A percentile compares a stretch with the other conserved stretches of the same genome.
phyloP scores from a whole-genome alignment of 2,113 vertebrate species.

The Verasper variegatus region DNA sequence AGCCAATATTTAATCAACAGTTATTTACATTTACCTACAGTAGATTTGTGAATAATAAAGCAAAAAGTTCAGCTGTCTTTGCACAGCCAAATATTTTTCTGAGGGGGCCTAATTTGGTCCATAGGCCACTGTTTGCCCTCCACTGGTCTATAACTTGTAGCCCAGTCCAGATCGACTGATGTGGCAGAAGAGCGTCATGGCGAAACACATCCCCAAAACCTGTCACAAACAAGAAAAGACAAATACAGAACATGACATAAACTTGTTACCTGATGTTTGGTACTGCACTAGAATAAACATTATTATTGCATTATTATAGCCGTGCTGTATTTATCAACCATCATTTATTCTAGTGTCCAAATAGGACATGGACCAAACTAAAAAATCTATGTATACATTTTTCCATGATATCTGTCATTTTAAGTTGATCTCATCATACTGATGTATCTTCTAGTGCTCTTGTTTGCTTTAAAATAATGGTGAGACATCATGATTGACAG shows the following conservation, averaged over 20 bases:
- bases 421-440: too few relatives aligned
- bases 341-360: too few relatives aligned
- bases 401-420: too few relatives aligned
- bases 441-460: too few relatives aligned
- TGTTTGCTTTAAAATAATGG: too few relatives aligned
- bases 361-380: too few relatives aligned
- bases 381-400: too few relatives aligned
- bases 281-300: background rate
- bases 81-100: background rate
- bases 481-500: too few relatives aligned
- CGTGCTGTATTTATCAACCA: background rate
- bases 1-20: background rate
- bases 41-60: background rate
- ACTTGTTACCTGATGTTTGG: background rate
- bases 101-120: background rate
- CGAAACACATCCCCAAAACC: constrained; percentile 86
- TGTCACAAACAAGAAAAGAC: constrained; percentile 41
- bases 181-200: constrained; percentile 86
- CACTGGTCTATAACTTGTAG: constrained; percentile 74
- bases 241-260: background rate
- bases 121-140: background rate
- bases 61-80: background rate
- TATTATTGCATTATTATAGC: background rate
- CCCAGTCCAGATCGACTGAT: constrained; percentile 81
- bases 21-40: background rate